phyloP scores from a whole-genome alignment of 2,113 vertebrate genomes.

The Pelusios castaneus region DNA sequence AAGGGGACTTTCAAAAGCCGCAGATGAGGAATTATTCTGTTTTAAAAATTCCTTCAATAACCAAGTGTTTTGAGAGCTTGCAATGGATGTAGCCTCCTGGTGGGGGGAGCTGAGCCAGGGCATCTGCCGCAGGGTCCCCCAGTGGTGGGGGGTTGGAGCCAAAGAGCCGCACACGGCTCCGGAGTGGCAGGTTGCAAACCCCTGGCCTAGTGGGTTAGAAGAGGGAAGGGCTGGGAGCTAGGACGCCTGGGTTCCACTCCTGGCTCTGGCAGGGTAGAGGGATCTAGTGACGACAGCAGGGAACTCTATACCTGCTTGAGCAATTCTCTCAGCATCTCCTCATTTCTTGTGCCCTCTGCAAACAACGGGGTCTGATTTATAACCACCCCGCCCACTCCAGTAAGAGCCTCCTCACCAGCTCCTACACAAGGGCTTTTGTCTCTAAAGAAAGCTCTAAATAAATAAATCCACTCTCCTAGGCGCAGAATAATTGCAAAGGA shows the following conservation, averaged over 20 bases:
- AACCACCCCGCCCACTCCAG: fast-evolving
- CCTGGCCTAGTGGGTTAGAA: fast-evolving
- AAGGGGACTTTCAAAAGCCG: fast-evolving
- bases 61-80: too few species aligned
- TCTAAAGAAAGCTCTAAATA: not conserved
- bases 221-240: not conserved
- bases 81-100: too few species aligned
- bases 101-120: too few species aligned
- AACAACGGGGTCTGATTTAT: not conserved
- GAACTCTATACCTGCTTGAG: not conserved
- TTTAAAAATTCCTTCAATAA: too few species aligned
- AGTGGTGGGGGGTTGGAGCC: too few species aligned
- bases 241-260: not conserved
- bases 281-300: too few species aligned
- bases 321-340: not conserved
- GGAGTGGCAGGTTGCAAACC: too few species aligned
- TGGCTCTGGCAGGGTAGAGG: too few species aligned
- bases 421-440: not conserved
- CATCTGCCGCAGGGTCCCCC: too few species aligned
- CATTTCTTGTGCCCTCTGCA: not conserved
- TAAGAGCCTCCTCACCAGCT: not conserved
- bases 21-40: fast-evolving
- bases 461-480: not conserved
- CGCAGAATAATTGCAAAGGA: not conserved
- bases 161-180: too few species aligned